Evolutionary conservation across 2,797 vertebrate species (phyloP).

Genomic region (Serranus cabrilla): DNA sequence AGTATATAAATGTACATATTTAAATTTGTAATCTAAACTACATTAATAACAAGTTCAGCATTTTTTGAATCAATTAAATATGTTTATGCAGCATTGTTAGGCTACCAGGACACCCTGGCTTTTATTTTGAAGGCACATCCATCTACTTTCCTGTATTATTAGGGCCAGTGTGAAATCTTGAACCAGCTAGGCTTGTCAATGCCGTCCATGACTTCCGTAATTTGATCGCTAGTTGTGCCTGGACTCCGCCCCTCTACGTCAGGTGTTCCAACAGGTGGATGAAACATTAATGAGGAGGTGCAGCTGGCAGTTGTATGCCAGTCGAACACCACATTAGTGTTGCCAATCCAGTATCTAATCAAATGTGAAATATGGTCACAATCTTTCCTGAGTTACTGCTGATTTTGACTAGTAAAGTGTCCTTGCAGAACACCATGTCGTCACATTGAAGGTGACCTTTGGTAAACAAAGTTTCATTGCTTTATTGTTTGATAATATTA

Average conservation of each 20-base stretch:
- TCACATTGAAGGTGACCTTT: no score
- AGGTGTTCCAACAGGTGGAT: conserved; percentile 66
- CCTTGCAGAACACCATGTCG: no score
- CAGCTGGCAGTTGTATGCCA: background rate
- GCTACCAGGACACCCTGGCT: background rate
- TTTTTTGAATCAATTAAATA: background rate
- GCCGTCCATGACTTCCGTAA: conserved; percentile 76
- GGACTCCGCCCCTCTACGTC: conserved; percentile 56
- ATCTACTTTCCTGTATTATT: conserved; percentile 1
- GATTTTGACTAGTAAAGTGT: no score
- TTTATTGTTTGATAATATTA: no score
- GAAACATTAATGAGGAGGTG: conserved; percentile 70
- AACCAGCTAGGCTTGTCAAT: conserved; percentile 30
- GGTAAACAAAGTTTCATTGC: no score
- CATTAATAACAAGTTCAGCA: background rate
- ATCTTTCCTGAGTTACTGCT: no score
- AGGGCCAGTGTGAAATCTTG: background rate
- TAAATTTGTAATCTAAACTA: background rate
- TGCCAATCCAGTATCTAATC: no score
- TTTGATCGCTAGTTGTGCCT: conserved; percentile 55
- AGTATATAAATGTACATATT: no score
- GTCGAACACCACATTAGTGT: no score
- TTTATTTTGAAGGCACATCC: conserved; percentile 53
- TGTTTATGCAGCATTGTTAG: background rate
- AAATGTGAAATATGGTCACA: no score